Base-by-base conservation (phyloP, 2,888 invertebrate species). In the Thalpophila matura region DNA sequence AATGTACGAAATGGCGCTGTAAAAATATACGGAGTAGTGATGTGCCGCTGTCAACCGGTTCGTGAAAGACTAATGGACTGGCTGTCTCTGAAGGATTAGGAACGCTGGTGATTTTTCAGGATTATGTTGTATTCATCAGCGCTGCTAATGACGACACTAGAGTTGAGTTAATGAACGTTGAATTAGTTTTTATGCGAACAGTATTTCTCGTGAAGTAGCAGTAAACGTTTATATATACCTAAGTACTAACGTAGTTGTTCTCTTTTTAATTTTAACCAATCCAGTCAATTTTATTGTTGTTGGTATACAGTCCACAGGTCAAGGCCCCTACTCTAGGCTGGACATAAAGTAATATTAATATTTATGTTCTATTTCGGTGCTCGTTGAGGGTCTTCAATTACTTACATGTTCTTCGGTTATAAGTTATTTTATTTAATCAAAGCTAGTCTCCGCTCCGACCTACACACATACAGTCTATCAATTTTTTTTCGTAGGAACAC, bases 361-460 rank as follows among this genome's bases (percentile, higher is more conserved):
- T 37, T 43, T 29, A 16, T n/a, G n/a, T 20, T 31, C 12, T 45
- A 29, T 54, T 54, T 43, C 7, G 2, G 18, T 12, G 12, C 33
- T 64, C 22, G 42, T 49, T 27, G 22, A 62, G n/a, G 5, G 18
- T 31, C 27, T 24, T 55, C 6, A 20, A 56, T 55, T 35, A 62
- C 47, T 35, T 42, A 45, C 37, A 18, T 16, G 12, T 47, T 10
- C 18, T 37, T 24, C 24, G 14, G 20, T 14, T 37, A 10, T 18
- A 14, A 22, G 5, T 46, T 40, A 35, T 42, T n/a, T 62, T n/a
- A 40, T 40, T 20, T 22, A 6, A 42, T 40, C 1, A 33, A 14
- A 60, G n/a, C 10, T 12, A 10, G 20, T 26, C 42, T n/a, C 5
- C 3, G 1, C 5, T n/a, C 12, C 26, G 27, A 20, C 29, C 33